Evolutionary conservation across 2,888 invertebrate genomes (phyloP).

Genomic region (Cataglyphis altisquamis): DNA sequence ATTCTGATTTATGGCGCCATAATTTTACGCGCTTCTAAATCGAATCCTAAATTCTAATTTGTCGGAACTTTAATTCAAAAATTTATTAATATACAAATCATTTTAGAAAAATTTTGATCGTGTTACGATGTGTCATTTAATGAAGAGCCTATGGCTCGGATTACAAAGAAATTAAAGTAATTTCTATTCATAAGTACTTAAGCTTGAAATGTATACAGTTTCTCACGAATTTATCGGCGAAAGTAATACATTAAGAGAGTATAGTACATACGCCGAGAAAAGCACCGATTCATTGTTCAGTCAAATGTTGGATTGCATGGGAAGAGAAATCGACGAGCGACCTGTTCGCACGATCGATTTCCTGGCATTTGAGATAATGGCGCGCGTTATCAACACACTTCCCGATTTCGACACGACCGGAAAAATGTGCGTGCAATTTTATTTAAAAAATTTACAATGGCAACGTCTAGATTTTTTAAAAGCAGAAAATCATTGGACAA

Average conservation of each 20-base stretch:
- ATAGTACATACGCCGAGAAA: constrained; percentile 11
- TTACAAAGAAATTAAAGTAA: constrained; percentile 3
- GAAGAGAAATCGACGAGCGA: constrained; percentile 73
- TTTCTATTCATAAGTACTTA: not conserved
- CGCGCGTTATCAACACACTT: constrained; percentile 48
- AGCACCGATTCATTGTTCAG: constrained; percentile 64
- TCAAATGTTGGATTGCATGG: constrained; percentile 63
- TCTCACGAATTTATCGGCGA: constrained; percentile 61
- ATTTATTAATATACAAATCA: no score
- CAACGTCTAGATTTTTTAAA: not conserved
- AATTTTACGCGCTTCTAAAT: not conserved
- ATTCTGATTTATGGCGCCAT: not conserved
- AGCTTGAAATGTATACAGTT: constrained; percentile 14
- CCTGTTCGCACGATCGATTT: constrained; percentile 74
- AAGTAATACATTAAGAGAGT: constrained; percentile 20
- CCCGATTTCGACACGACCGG: not conserved
- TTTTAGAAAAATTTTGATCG: not conserved
- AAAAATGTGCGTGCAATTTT: not conserved
- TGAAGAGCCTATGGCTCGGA: not conserved
- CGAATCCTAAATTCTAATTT: constrained; percentile 1
- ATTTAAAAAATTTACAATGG: not conserved
- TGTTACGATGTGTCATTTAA: not conserved
- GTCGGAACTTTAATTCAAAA: not conserved
- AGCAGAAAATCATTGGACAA: not conserved
- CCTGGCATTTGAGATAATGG: constrained; percentile 49